Evolutionary conservation across 1,140 invertebrate species (phyloP).

Genomic region (Drosophila tsacasi): DNA sequence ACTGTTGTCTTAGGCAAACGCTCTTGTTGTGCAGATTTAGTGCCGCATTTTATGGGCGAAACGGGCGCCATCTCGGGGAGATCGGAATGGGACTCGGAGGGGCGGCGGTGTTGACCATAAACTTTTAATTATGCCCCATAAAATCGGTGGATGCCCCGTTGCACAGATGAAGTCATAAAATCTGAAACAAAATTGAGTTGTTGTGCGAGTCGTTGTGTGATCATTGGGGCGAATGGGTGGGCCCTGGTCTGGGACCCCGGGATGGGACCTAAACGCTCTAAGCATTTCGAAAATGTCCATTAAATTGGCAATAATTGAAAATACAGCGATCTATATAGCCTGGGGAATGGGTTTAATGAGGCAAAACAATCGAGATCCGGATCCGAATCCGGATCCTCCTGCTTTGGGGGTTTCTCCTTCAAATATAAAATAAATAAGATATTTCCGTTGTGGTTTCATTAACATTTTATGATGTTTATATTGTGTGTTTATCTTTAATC

Average conservation of each 20-base stretch:
- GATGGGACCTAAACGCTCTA: conserved; percentile 1
- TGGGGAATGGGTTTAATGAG: conserved; percentile 1
- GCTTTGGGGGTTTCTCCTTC: background rate
- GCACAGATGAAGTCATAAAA: conserved; percentile 51
- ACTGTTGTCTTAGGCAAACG: conserved; percentile 58
- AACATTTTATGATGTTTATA: background rate
- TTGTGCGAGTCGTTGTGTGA: conserved; percentile 44
- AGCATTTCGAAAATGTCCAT: conserved; percentile 20
- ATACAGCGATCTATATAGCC: background rate
- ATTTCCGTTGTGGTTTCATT: background rate
- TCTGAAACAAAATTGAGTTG: conserved; percentile 45
- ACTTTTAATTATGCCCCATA: conserved; percentile 64
- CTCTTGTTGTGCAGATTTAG: conserved; percentile 50
- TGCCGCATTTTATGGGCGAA: conserved; percentile 52
- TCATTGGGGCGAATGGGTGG: conserved; percentile 14
- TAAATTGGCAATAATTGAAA: conserved; percentile 25
- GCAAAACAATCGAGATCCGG: conserved; percentile 7
- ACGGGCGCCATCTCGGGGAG: conserved; percentile 37
- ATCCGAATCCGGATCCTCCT: background rate
- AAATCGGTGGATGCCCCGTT: conserved; percentile 25
- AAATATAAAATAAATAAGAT: background rate
- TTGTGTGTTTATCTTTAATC: background rate
- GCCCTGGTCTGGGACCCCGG: background rate
- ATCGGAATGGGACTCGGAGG: too few relatives aligned
- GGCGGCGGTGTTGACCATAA: conserved; percentile 51